Percentiles rank a stretch among this genome's conserved stretches.
These are phyloP conservation scores for Neomorphus geoffroyi DNA, from an alignment of 2,797 vertebrate genomes.

Conservation along the genomic window DNA sequence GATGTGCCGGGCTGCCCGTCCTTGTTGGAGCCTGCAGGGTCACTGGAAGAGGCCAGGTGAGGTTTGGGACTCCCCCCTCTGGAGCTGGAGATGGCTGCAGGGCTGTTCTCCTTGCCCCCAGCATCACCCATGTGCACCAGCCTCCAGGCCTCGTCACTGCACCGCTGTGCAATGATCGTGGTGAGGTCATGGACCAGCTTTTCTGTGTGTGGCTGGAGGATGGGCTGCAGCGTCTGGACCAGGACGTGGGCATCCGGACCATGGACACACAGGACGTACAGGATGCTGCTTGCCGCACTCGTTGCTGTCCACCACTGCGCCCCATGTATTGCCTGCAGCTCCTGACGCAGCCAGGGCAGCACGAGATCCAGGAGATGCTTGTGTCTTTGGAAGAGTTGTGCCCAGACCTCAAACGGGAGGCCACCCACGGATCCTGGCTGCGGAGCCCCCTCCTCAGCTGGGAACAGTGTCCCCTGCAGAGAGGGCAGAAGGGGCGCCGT, in stretches of 20 bases:
- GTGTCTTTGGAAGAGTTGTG: not conserved
- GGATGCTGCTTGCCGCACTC: rapidly evolving
- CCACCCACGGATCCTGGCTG: no score
- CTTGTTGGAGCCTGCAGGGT: no score
- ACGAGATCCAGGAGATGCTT: not conserved
- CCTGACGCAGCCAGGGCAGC: not conserved
- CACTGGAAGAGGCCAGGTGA: no score
- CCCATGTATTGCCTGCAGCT: not conserved
- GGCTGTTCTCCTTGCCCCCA: rapidly evolving
- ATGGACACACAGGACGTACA: not conserved
- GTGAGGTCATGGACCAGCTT: not conserved
- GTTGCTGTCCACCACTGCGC: rapidly evolving
- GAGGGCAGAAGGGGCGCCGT: no score
- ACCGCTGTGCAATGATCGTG: rapidly evolving
- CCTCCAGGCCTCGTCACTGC: rapidly evolving
- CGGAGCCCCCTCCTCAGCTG: not conserved
- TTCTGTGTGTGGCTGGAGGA: not conserved
- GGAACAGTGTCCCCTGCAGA: no score
- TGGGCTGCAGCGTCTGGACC: rapidly evolving
- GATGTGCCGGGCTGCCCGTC: no score
- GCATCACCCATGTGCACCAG: not conserved
- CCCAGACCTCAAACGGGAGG: no score
- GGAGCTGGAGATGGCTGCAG: no score
- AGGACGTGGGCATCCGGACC: not conserved
- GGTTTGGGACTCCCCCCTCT: no score